phyloP scores from a whole-genome alignment of 2,113 vertebrate species.

The Reinhardtius hippoglossoides region DNA sequence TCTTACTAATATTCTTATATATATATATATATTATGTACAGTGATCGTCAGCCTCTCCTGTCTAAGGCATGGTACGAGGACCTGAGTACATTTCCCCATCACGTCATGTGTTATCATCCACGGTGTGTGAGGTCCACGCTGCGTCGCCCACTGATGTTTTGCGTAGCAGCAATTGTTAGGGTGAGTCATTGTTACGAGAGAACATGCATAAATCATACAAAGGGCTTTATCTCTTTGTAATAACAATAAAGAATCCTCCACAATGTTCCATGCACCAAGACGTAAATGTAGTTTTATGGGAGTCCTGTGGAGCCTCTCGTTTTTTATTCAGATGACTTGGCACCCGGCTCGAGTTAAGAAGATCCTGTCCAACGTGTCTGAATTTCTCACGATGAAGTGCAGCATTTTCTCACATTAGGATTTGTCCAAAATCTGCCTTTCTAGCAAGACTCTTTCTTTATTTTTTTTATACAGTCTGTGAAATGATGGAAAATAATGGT shows the following conservation, averaged over 20 bases:
- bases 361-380: constrained; percentile 13
- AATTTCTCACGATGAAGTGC: constrained; percentile 29
- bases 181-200: constrained; percentile 16
- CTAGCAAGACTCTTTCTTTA: constrained; percentile 8
- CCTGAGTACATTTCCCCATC: not conserved
- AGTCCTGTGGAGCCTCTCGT: not conserved
- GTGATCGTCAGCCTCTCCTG: not conserved
- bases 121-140: constrained; percentile 15
- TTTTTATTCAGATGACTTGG: constrained; percentile 18
- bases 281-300: constrained; percentile 14
- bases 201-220: constrained; percentile 21
- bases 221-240: constrained; percentile 18
- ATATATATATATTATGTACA: not conserved
- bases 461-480: constrained; percentile 7
- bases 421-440: constrained; percentile 11
- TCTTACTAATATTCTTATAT: no score
- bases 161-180: constrained; percentile 1
- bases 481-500: constrained; percentile 17
- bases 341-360: constrained; percentile 18
- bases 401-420: not conserved
- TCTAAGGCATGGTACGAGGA: not conserved
- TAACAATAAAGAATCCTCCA: constrained; percentile 25
- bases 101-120: constrained; percentile 21
- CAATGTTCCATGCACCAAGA: not conserved
- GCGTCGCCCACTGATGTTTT: constrained; percentile 4